Base-by-base conservation (phyloP, 2,888 invertebrate genomes). In the Pseudolycoriella hygida region DNA sequence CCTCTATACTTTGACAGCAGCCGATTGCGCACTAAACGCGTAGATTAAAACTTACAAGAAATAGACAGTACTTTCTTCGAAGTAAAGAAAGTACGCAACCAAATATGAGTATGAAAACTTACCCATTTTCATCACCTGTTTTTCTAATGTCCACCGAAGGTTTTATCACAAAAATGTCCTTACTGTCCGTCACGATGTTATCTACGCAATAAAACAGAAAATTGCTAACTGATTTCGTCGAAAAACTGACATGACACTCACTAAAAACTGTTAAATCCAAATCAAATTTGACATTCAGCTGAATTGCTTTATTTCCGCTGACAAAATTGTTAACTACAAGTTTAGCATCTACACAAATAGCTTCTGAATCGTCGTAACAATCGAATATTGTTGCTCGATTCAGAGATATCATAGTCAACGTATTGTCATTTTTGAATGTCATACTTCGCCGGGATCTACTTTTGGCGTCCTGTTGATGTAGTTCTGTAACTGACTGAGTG, bases 311-410 rank as follows among this genome's bases (percentile, higher is more conserved):
- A n/a, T 41, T 25, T 12, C 41, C 14, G 12, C n/a, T n/a, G 3
- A 14, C 18, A 12, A 41, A 19, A 41, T 41, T 25, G 25, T 25
- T 15, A n/a, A 41, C 14, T 2, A 25, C 20, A 25, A 41, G 25
- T 41, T 19, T 6, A 2, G 19, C 41, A 8, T 42, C 15, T 2
- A 42, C 19, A 32, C 45, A 45, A 32, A 30, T 8, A 14, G 38
- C 38, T 15, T 56, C 54, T 3, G 59, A 56, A 52, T 63, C 58
- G 19, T 57, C 53, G 17, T 40, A 30, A 45, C 65, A 66, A 49
- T 64, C 62, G 48, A 65, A 65, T 3, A 62, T 60, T 43, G 65
- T 62, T 5, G 65, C 64, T n/a, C 65, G 58, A 51, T 65, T 65
- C 3, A 60, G 56, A 0, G 65, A 64, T 31, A 64, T 38, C 41